These are phyloP conservation scores for Sander lucioperca DNA, from an alignment of 2,113 vertebrate genomes.

Conservation along the genomic window DNA sequence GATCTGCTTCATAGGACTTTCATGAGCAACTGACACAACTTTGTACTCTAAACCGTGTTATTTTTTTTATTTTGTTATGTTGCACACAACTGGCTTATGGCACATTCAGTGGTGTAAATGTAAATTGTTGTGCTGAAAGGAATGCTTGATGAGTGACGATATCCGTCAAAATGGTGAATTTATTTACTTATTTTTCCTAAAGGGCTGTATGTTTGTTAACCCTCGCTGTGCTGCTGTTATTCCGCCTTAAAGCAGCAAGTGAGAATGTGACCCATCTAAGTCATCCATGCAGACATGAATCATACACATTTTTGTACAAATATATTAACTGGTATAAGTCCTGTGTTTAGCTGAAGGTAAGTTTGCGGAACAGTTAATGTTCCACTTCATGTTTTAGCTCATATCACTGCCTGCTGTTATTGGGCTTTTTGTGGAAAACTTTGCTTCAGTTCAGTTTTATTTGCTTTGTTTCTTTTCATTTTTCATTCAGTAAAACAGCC, in stretches of 20 bases:
- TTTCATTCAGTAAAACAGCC: slow-evolving; percentile 78
- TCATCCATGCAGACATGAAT: slow-evolving; percentile 6
- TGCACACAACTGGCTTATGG: slow-evolving; percentile 10
- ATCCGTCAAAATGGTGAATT: slow-evolving; percentile 18
- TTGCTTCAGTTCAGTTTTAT: neutral
- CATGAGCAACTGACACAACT: neutral
- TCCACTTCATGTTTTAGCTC: slow-evolving; percentile 15
- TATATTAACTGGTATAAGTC: neutral
- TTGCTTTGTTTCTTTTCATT: slow-evolving; percentile 29
- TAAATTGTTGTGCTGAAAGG: neutral
- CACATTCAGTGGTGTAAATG: slow-evolving; percentile 8
- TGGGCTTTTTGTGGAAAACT: neutral
- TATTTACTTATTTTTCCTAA: slow-evolving; percentile 29
- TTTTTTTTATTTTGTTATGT: neutral
- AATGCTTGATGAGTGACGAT: neutral
- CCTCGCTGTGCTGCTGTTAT: slow-evolving; percentile 40
- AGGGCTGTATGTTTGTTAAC: slow-evolving; percentile 66
- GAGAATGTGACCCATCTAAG: slow-evolving; percentile 19
- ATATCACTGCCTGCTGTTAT: slow-evolving; percentile 41
- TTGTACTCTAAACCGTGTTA: neutral
- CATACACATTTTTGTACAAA: slow-evolving; percentile 21
- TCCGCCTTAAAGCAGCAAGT: slow-evolving; percentile 41
- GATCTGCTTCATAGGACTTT: neutral
- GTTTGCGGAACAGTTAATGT: slow-evolving; percentile 46
- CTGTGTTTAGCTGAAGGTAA: slow-evolving; percentile 77